These are phyloP conservation scores for Aramus guarauna DNA, from an alignment of 2,113 vertebrate genomes.

Conservation along the genomic window DNA sequence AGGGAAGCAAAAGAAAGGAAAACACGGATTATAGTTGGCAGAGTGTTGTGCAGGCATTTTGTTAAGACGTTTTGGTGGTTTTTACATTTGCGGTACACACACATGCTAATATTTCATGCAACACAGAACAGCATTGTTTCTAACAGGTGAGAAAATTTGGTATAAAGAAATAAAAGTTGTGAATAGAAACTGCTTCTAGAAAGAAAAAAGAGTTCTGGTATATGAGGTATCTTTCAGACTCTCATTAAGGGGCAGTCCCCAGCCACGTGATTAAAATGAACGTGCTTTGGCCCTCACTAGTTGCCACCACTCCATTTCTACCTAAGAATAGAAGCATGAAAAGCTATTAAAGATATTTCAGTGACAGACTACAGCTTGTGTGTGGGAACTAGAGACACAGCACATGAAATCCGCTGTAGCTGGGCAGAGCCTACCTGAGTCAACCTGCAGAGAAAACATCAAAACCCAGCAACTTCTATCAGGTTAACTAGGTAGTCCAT, in stretches of 20 bases:
- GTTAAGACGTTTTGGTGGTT: background rate
- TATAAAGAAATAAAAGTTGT: background rate
- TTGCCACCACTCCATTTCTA: conserved; percentile 51
- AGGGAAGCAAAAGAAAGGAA: background rate
- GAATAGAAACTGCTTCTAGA: background rate
- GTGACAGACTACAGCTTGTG: conserved; percentile 59
- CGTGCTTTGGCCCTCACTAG: conserved; percentile 43
- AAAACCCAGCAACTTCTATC: background rate
- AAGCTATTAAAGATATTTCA: conserved; percentile 55
- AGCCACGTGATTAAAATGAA: conserved; percentile 36
- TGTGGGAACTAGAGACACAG: conserved; percentile 40
- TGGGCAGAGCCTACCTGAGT: conserved; percentile 9
- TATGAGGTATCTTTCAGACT: conserved; percentile 11
- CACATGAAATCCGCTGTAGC: conserved; percentile 38
- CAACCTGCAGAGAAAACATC: conserved; percentile 10
- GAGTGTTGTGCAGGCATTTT: background rate
- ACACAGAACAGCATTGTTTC: background rate
- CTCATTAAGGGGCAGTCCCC: background rate
- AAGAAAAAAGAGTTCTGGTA: background rate
- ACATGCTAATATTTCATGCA: background rate
- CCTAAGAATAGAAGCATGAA: conserved; percentile 63
- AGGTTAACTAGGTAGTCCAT: background rate
- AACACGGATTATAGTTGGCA: background rate
- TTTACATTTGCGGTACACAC: background rate
- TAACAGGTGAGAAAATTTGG: background rate